A percentile compares a stretch with the other conserved stretches of the same genome.
These are phyloP conservation scores for Epirrhoe tristata DNA, from an alignment of 2,888 invertebrate genomes.

Conservation along the genomic window DNA sequence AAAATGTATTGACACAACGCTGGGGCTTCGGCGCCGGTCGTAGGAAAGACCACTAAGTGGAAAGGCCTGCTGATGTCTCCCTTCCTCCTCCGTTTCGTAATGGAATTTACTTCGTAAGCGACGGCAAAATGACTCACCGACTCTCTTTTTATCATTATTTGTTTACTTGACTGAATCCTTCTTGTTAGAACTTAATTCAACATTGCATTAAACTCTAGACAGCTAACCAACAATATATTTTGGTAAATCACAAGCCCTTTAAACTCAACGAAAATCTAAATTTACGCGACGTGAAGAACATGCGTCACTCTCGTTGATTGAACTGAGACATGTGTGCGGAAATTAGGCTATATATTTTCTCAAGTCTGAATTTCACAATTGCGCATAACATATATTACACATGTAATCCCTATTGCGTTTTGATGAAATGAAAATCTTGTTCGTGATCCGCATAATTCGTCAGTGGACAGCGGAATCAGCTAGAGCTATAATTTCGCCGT, in stretches of 20 bases:
- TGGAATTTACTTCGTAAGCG: conserved; percentile 62
- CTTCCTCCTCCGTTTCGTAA: conserved; percentile 56
- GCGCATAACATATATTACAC: conserved; percentile 39
- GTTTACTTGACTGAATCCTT: conserved; percentile 1
- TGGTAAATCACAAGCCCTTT: not conserved
- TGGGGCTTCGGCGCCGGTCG: conserved; percentile 50
- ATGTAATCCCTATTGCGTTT: conserved; percentile 51
- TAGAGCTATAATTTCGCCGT: conserved; percentile 36
- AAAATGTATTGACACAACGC: conserved; percentile 49
- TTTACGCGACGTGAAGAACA: conserved; percentile 5
- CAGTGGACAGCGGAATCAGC: conserved; percentile 47
- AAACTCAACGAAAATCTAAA: not conserved
- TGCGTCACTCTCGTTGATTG: conserved; percentile 17
- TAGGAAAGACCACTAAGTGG: conserved; percentile 64
- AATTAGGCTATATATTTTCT: conserved; percentile 11
- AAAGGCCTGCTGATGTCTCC: conserved; percentile 57
- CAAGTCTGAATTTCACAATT: conserved; percentile 35
- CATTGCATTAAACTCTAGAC: not conserved
- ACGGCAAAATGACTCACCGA: conserved; percentile 49
- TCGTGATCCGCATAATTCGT: conserved; percentile 53
- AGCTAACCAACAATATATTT: too few relatives aligned
- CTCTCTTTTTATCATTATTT: conserved; percentile 37
- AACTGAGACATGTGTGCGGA: not conserved
- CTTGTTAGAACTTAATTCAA: not conserved
- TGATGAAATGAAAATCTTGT: conserved; percentile 47